These are phyloP conservation scores for Tetranychus urticae DNA, from an alignment of 1,140 invertebrate species.

Conservation along the genomic window DNA sequence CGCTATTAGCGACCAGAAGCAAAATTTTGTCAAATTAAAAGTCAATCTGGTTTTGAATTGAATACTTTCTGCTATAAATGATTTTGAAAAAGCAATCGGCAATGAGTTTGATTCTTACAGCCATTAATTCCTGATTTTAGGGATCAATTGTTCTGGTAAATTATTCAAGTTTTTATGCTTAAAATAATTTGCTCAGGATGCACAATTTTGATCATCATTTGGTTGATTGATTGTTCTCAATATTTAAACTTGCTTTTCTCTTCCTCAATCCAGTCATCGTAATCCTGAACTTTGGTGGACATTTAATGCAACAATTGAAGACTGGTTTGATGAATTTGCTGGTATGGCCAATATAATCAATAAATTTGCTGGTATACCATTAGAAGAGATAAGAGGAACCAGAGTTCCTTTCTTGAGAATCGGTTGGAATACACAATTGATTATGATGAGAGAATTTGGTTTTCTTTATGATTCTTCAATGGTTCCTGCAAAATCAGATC, in stretches of 20 bases:
- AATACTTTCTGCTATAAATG: too few relatives aligned
- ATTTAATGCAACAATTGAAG: constrained; percentile 50
- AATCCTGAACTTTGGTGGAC: constrained; percentile 37
- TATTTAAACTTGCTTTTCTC: background rate
- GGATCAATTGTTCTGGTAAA: too few relatives aligned
- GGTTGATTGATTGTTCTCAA: background rate
- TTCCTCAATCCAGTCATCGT: constrained; percentile 27
- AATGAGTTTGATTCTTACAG: too few relatives aligned
- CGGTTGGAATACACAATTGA: constrained; percentile 80
- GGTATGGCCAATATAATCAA: constrained; percentile 60
- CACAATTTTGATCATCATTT: constrained; percentile 3
- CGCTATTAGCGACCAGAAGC: too few relatives aligned
- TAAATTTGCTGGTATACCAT: constrained; percentile 69
- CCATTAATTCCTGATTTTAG: too few relatives aligned
- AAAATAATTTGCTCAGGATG: too few relatives aligned
- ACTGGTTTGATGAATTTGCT: constrained; percentile 85
- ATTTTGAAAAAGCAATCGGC: too few relatives aligned
- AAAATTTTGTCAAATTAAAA: too few relatives aligned
- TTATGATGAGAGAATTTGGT: constrained; percentile 85
- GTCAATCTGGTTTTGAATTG: too few relatives aligned
- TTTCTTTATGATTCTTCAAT: constrained; percentile 85
- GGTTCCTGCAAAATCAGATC: constrained; percentile 54
- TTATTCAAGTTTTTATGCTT: too few relatives aligned
- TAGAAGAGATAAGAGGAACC: constrained; percentile 29
- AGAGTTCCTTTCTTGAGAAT: constrained; percentile 68